Base-by-base conservation (phyloP, 2,888 invertebrate species). In the Patella pellucida region DNA sequence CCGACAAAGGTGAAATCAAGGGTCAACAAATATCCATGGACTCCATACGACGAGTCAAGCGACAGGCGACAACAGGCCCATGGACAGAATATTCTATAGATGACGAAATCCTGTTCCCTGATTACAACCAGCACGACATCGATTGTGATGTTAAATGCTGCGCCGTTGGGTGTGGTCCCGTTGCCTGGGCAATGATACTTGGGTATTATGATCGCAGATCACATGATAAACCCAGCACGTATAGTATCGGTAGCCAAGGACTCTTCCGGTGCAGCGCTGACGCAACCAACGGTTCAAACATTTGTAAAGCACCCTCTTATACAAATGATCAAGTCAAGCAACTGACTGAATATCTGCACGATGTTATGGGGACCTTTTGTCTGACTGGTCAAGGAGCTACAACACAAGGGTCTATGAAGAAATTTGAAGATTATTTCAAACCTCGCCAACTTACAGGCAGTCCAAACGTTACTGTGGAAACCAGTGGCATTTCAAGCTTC, bases 161-260 rank as follows among this genome's bases (percentile, higher is more conserved):
- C 14, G 19, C 62, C 14, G 78, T 78, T 27, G 78, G 78, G 3
- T 76, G 78, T 68, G 78, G 78, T 16, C 78, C 78, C 4, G 78
- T 78, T 41, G 78, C 78, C 3, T 77, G 77, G 77, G 77, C 77
- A 23, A 75, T 75, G 77, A 50, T 77, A 5, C 72, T 77, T 19
- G 77, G 75, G 16, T 74, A 76, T 54, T 78, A 73, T 52, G 78
- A 78, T 52, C 70, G 78, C 2, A 69, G 76, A 16, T 74, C 74
- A 19, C 78, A 78, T 41, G 62, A 52, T 11, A 71, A 69, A 41
- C 14, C 74, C 16, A 54, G 52, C 1, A 68, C 56, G 23, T 69
- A 71, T n/a, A 23, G 12, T 62, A 19, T 15, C 19, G 74, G 71
- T 51, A 74, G 69, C 31, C 72, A 76, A 56, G 52, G 52, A 12